A percentile compares a stretch with the other conserved stretches of the same genome.
Conservation (phyloP, 1,140 invertebrate species). For the Ceratosolen fusciceps region DNA sequence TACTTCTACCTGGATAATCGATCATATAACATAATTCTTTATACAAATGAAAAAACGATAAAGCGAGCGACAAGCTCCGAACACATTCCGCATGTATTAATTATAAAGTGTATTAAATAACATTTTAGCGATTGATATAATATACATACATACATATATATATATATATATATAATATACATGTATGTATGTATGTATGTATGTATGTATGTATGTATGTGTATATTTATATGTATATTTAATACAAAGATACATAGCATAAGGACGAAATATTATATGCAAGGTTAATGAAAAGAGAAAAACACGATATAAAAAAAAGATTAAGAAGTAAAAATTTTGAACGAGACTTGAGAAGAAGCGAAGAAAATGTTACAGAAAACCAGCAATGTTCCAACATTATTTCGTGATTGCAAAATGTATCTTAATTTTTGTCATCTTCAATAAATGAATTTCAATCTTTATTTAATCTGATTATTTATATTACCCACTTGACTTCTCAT, state of each 20-base stretch:
- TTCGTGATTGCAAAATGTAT: slow-evolving; percentile 62
- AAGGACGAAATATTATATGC: slow-evolving; percentile 53
- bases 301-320: slow-evolving; percentile 28
- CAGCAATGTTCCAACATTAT: slow-evolving; percentile 48
- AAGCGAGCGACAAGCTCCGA: slow-evolving; percentile 51
- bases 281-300: slow-evolving; percentile 30
- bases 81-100: slow-evolving; percentile 62
- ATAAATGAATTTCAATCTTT: slow-evolving; percentile 63
- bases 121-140: slow-evolving; percentile 64
- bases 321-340: slow-evolving; percentile 54
- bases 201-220: no score
- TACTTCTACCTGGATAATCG: not conserved
- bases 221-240: no score
- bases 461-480: slow-evolving; percentile 8
- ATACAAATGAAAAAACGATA: slow-evolving; percentile 9
- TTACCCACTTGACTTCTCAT: not conserved
- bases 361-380: slow-evolving; percentile 11
- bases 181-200: no score
- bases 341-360: slow-evolving; percentile 51
- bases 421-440: slow-evolving; percentile 67
- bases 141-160: no score
- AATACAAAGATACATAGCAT: slow-evolving; percentile 39
- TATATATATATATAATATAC: no score
- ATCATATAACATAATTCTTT: not conserved
- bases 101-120: slow-evolving; percentile 54